These are phyloP conservation scores for Eurypyga helias DNA, from an alignment of 2,113 vertebrate species.

Conservation along the genomic window DNA sequence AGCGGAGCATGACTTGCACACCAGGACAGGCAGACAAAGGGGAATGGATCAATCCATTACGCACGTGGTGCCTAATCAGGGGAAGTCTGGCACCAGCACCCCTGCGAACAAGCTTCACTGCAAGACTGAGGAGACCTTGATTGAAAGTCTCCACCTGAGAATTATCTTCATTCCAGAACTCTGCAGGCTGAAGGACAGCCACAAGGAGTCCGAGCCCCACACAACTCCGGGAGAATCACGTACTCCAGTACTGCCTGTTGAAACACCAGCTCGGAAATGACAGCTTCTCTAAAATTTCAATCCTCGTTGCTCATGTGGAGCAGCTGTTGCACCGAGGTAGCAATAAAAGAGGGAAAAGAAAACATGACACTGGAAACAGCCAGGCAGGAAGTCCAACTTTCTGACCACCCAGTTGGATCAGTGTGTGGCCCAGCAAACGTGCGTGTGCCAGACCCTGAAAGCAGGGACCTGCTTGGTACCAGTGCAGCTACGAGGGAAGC, in stretches of 20 bases:
- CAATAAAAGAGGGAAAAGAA: not conserved
- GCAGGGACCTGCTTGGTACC: not conserved
- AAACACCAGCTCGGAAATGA: not conserved
- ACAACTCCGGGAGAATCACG: rapidly evolving
- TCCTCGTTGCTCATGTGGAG: not conserved
- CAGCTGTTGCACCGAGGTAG: not conserved
- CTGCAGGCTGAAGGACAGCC: not conserved
- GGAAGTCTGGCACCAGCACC: not conserved
- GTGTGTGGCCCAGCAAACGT: not conserved
- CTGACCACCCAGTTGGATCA: not conserved
- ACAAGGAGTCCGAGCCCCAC: not conserved
- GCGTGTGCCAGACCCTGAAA: not conserved
- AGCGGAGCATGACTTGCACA: too few relatives aligned
- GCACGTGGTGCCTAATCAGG: not conserved
- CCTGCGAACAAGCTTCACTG: not conserved
- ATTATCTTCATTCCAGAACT: not conserved
- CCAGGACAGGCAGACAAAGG: too few relatives aligned
- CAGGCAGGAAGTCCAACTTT: not conserved
- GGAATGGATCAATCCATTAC: too few relatives aligned
- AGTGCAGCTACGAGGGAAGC: not conserved
- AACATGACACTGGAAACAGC: not conserved
- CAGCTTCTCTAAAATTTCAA: not conserved
- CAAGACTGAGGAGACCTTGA: not conserved
- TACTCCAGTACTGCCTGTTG: not conserved
- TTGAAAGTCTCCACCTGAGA: not conserved